These are phyloP conservation scores for Colletes collaris DNA, from an alignment of 2,888 invertebrate genomes.

Conservation along the genomic window DNA sequence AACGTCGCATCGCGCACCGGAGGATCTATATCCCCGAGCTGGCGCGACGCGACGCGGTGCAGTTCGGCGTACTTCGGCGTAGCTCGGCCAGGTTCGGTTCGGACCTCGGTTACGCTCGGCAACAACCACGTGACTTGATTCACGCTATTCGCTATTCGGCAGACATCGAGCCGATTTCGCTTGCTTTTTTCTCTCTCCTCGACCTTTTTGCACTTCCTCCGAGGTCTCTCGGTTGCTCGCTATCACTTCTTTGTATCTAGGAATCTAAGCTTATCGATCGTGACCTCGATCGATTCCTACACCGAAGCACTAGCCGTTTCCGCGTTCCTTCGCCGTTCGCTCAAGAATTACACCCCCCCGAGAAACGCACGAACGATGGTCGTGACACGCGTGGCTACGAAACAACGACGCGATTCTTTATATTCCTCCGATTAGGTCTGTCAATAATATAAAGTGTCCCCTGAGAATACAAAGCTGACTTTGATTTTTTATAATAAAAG, in stretches of 20 bases:
- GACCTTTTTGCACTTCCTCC: constrained; percentile 35
- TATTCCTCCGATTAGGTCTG: not conserved
- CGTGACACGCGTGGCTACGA: constrained; percentile 25
- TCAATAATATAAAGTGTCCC: no score
- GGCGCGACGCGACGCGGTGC: constrained; percentile 42
- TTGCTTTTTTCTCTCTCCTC: constrained; percentile 13
- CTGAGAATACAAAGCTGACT: no score
- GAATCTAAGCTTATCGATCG: constrained; percentile 49
- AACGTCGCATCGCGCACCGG: constrained; percentile 64
- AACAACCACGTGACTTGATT: constrained; percentile 76
- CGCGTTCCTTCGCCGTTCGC: constrained; percentile 37
- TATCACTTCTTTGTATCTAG: constrained; percentile 35
- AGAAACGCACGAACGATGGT: constrained; percentile 15
- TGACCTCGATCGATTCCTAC: constrained; percentile 30
- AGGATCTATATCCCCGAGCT: constrained; percentile 69
- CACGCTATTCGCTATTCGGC: constrained; percentile 69
- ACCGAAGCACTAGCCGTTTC: constrained; percentile 22
- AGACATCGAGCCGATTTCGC: constrained; percentile 69
- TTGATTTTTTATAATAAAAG: no score
- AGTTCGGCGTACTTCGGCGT: constrained; percentile 43
- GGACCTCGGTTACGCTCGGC: constrained; percentile 48
- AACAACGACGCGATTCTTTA: not conserved
- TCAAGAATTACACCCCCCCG: constrained; percentile 11
- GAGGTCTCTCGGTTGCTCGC: not conserved
- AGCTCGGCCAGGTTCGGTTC: constrained; percentile 31